Percentiles rank a stretch among this genome's conserved stretches.
Evolutionary conservation across 2,797 vertebrate species (phyloP).

Genomic region (Eulemur mongoz): DNA sequence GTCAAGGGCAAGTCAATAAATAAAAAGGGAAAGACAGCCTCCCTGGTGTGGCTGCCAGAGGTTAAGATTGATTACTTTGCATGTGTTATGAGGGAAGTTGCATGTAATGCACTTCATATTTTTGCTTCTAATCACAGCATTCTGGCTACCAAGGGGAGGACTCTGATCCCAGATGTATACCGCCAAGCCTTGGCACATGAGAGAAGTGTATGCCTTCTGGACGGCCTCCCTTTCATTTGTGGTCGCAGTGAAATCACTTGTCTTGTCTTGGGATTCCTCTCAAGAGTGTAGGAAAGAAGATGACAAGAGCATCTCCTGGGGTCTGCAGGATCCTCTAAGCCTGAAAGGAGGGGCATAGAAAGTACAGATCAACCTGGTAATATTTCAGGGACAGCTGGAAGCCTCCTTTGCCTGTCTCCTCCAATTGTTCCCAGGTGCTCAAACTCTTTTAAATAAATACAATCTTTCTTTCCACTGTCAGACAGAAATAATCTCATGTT

Average conservation of each 20-base stretch:
- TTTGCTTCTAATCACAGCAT: slow-evolving; percentile 55
- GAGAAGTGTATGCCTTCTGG: background rate
- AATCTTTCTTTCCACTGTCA: background rate
- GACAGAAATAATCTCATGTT: slow-evolving; percentile 30
- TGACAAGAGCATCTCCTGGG: background rate
- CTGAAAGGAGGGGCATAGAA: background rate
- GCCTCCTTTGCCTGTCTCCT: background rate
- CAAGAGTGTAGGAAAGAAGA: background rate
- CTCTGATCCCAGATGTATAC: accelerated
- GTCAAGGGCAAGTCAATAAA: slow-evolving; percentile 69
- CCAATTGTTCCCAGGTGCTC: slow-evolving; percentile 50
- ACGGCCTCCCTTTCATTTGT: background rate
- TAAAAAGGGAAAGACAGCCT: slow-evolving; percentile 54
- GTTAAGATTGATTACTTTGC: slow-evolving; percentile 57
- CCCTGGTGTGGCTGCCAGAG: slow-evolving; percentile 40
- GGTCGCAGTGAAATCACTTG: background rate
- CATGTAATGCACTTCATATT: background rate
- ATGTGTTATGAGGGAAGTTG: slow-evolving; percentile 42
- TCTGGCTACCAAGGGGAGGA: background rate
- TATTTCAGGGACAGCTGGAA: slow-evolving; percentile 40
- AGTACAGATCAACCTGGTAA: background rate
- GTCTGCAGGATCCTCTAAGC: background rate
- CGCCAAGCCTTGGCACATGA: background rate
- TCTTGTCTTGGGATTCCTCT: background rate
- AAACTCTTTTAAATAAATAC: slow-evolving; percentile 33